Base-by-base conservation (phyloP, 1,140 invertebrate species). In the Drosophila nikananu region DNA sequence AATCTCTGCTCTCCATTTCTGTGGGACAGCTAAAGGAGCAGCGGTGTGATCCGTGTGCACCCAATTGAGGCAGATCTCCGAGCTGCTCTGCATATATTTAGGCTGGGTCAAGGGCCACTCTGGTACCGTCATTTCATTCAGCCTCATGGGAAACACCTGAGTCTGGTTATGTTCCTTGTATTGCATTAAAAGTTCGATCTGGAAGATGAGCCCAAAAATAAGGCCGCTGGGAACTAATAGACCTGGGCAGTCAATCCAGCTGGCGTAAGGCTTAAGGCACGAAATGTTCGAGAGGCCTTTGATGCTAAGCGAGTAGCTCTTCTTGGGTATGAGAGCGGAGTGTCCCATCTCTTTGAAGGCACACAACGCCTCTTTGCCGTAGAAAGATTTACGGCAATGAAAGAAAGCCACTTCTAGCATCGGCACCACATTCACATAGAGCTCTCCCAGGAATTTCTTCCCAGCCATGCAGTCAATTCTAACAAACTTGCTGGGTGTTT, bases 151-250 rank as follows among this genome's bases (percentile, higher is more conserved):
- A 12, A 62, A 55, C 21, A n/a, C 30, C 60, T 35, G 12, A 3
- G 44, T 25, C 30, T 62, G 60, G 8, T 25, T 62, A 17, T 62
- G 12, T 9, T 46, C 60, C 23, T 54, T 9, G 46, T 25, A 62
- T n/a, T 54, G 30, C 46, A 62, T 55, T 30, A 17, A 32, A n/a
- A 62, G 27, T 32, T 54, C 5, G 3, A 54, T 13, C 3, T 55
- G 44, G 21, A 54, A n/a, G 10, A 35, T n/a, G 7, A 15, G 32
- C 15, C 12, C 23, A 49, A 27, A 17, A 9, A 6, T 17, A 6
- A 35, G n/a, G 21, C 9, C 35, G 12, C 35, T n/a, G 17, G 60
- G 60, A 15, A 62, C 35, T 6, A 25, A n/a, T 7, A 57, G 35
- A 8, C 46, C 46, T 15, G 15, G 27, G 21, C 60, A 62, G 0